phyloP scores from a whole-genome alignment of 2,113 vertebrate genomes.

The Crypturellus undulatus region DNA sequence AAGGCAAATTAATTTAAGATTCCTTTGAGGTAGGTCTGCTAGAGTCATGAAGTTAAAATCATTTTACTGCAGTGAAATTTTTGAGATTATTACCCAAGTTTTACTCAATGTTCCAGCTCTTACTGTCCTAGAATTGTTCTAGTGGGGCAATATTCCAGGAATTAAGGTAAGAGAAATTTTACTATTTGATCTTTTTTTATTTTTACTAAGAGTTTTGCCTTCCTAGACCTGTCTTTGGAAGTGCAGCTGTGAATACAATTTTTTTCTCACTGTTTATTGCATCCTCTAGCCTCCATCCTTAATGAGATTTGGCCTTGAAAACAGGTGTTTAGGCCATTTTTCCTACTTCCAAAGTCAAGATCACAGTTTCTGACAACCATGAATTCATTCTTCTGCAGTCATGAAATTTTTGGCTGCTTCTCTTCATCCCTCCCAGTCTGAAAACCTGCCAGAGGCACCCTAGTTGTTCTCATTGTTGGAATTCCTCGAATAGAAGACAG shows the following conservation, averaged over 20 bases:
- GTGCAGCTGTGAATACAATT: background rate
- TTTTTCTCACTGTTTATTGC: background rate
- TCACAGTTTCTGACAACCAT: slow-evolving; percentile 20
- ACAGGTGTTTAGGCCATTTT: slow-evolving; percentile 46
- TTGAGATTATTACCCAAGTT: background rate
- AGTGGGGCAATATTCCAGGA: slow-evolving; percentile 5
- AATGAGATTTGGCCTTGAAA: slow-evolving; percentile 48
- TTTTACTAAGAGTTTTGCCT: background rate
- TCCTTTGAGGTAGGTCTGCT: background rate
- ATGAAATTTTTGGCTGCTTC: slow-evolving; percentile 44
- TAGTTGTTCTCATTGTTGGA: background rate
- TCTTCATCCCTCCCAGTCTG: slow-evolving; percentile 1
- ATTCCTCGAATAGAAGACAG: slow-evolving; percentile 38
- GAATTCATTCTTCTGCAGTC: background rate
- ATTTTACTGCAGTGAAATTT: slow-evolving; percentile 7
- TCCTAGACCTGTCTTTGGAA: background rate
- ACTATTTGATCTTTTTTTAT: background rate
- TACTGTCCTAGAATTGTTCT: background rate
- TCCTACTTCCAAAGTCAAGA: slow-evolving; percentile 30
- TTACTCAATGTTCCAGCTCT: slow-evolving; percentile 15
- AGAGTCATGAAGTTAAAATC: background rate
- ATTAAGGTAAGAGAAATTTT: background rate
- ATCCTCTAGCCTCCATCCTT: slow-evolving; percentile 18
- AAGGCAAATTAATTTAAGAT: slow-evolving; percentile 14
- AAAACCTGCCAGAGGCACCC: slow-evolving; percentile 27